Evolutionary conservation across 2,888 invertebrate species (phyloP).

Genomic region (Sarcophaga variegata): DNA sequence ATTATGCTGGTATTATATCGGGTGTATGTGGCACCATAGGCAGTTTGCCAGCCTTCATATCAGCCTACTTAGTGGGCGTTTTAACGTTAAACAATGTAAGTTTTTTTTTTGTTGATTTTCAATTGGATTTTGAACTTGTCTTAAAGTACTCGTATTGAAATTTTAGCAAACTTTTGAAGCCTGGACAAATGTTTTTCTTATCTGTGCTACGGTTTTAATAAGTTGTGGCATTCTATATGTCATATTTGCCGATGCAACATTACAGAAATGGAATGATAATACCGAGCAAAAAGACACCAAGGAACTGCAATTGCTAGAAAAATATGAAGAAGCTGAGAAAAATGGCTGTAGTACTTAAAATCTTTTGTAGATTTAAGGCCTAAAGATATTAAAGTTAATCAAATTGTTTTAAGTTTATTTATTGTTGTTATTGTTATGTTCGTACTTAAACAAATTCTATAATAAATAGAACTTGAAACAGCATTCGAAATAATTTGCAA

Average conservation of each 20-base stretch:
- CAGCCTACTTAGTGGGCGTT: conserved; percentile 85
- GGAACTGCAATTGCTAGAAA: conserved; percentile 72
- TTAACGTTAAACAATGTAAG: conserved; percentile 86
- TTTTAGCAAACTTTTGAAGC: conserved; percentile 85
- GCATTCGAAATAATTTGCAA: no score
- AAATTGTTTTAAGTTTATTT: not conserved
- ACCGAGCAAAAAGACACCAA: conserved; percentile 71
- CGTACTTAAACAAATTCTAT: no score
- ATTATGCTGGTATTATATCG: conserved; percentile 84
- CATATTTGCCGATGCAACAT: conserved; percentile 83
- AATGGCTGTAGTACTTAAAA: not conserved
- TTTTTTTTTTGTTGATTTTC: conserved; percentile 59
- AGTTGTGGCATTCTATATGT: conserved; percentile 83
- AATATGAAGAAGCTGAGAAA: not conserved
- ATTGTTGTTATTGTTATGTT: no score
- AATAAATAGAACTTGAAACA: no score
- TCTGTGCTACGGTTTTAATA: conserved; percentile 83
- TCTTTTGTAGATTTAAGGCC: not conserved
- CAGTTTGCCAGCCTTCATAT: conserved; percentile 84
- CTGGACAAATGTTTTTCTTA: conserved; percentile 85
- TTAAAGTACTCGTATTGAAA: not conserved
- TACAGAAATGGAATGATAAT: conserved; percentile 84
- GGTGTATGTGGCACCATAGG: conserved; percentile 85
- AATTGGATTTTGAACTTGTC: not conserved
- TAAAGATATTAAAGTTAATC: not conserved